A percentile compares a stretch with the other conserved stretches of the same genome.
Evolutionary conservation across 2,888 invertebrate genomes (phyloP).

Genomic region (Serripes groenlandicus): DNA sequence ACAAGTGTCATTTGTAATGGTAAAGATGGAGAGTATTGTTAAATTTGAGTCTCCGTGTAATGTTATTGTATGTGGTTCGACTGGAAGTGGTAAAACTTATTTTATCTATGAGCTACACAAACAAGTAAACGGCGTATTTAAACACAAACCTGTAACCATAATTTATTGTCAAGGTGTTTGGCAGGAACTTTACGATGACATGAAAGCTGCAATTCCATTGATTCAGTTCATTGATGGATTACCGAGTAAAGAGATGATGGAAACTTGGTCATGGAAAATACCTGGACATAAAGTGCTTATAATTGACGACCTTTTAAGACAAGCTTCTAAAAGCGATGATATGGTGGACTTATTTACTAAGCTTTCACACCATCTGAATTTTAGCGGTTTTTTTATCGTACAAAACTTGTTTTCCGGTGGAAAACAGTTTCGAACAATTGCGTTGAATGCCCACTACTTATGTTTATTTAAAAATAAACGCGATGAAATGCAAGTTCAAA

Average conservation of each 20-base stretch:
- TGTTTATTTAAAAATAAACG: slow-evolving; percentile 45
- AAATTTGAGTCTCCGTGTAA: not conserved
- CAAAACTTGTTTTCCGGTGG: slow-evolving; percentile 17
- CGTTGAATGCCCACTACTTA: slow-evolving; percentile 37
- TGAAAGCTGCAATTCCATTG: slow-evolving; percentile 15
- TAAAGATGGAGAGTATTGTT: not conserved
- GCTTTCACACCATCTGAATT: not conserved
- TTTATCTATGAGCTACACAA: not conserved
- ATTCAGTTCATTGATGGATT: slow-evolving; percentile 38
- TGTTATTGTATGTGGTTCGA: not conserved
- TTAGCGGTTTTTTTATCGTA: slow-evolving; percentile 2
- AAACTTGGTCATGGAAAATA: slow-evolving; percentile 10
- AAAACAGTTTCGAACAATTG: not conserved
- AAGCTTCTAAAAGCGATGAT: slow-evolving; percentile 21
- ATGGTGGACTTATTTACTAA: not conserved
- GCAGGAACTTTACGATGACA: slow-evolving; percentile 13
- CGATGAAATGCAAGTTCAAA: slow-evolving; percentile 48
- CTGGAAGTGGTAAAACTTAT: slow-evolving; percentile 1
- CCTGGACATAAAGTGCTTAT: slow-evolving; percentile 18
- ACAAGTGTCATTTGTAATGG: not conserved
- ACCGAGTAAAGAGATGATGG: slow-evolving; percentile 24
- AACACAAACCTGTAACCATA: slow-evolving; percentile 28
- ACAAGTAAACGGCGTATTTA: slow-evolving; percentile 25
- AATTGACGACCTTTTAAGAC: slow-evolving; percentile 24
- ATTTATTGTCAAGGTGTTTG: slow-evolving; percentile 26